Evolutionary conservation across 2,888 invertebrate species (phyloP), one percentile per base, ranked within the genome.

Genomic region (Shargacucullia verbasci): DNA sequence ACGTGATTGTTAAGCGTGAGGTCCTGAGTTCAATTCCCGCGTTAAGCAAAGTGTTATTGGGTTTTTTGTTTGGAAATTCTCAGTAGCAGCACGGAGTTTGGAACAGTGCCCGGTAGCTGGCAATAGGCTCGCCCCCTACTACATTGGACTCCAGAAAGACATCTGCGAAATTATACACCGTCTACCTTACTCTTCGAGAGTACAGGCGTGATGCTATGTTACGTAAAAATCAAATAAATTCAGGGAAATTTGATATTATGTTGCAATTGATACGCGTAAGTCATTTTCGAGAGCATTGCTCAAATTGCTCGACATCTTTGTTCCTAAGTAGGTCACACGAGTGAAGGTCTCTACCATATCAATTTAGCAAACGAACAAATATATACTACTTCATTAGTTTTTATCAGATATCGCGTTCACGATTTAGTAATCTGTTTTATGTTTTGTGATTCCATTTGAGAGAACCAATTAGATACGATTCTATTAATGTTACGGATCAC

Each of bases 331-430:
- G 71, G 64, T 55, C 68, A 60, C 45, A 29, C 6, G 34, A 15
- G 25, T 13, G 59, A 71, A 72, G 72, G 72, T 59, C 60, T 64
- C 43, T n/a, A 40, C 34, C 3, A 53, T 48, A 71, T 62, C 59
- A 65, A 69, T 59, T 69, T 69, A 54, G 56, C 60, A 59, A 64
- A 69, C 39, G 58, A 52, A 63, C 63, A 58, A 56, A 62, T 39
- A 35, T 25, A 45, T 20, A 4, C 2, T 20, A 20, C 45, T 72
- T 72, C 69, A 69, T 72, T 72, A 58, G 34, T 62, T 62, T 65
- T 58, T 62, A 72, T 73, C 72, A 62, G 73, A 70, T 73, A 66
- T 34, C 7, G 39, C 27, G 37, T 58, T 44, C 72, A 76, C 74
- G 78, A 73, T 66, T 73, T 56, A 44, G 68, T 60, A 67, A 72